phyloP scores from a whole-genome alignment of 2,888 invertebrate genomes.

The Andricus curvator region DNA sequence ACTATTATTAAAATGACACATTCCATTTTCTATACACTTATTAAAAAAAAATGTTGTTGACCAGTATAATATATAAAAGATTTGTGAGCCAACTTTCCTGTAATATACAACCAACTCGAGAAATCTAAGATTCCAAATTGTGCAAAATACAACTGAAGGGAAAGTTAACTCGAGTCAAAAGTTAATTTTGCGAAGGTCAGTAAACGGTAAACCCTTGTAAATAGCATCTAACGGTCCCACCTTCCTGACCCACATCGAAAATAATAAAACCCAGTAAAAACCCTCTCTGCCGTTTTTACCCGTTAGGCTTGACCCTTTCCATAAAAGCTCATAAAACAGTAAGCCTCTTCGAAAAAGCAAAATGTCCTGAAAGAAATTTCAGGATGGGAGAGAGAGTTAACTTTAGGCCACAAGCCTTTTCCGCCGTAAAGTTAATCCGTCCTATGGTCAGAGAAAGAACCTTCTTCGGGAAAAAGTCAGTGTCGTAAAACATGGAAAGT shows the following conservation, averaged over 20 bases:
- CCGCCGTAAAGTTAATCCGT: slow-evolving; percentile 72
- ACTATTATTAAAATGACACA: too few species aligned
- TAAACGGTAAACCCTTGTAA: slow-evolving; percentile 52
- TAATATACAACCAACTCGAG: not conserved
- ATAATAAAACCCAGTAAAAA: slow-evolving; percentile 52
- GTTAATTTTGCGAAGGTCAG: slow-evolving; percentile 37
- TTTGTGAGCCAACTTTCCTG: not conserved
- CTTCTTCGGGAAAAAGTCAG: slow-evolving; percentile 48
- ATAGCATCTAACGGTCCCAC: slow-evolving; percentile 51
- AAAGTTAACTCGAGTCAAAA: not conserved
- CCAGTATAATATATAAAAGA: not conserved
- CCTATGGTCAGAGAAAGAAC: slow-evolving; percentile 29
- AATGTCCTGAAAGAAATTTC: slow-evolving; percentile 43
- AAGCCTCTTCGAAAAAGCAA: slow-evolving; percentile 46
- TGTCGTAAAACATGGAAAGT: slow-evolving; percentile 60
- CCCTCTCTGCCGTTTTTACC: slow-evolving; percentile 41
- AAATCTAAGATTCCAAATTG: not conserved
- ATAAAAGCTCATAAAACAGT: slow-evolving; percentile 61
- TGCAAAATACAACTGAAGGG: not conserved
- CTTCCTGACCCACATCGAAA: slow-evolving; percentile 57
- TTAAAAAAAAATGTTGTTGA: too few species aligned
- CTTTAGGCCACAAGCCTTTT: slow-evolving; percentile 74
- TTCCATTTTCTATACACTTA: too few species aligned
- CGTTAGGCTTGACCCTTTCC: slow-evolving; percentile 42
- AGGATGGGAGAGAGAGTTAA: slow-evolving; percentile 65